These are phyloP conservation scores for Malurus melanocephalus DNA, from an alignment of 2,113 vertebrate genomes.

Conservation along the genomic window DNA sequence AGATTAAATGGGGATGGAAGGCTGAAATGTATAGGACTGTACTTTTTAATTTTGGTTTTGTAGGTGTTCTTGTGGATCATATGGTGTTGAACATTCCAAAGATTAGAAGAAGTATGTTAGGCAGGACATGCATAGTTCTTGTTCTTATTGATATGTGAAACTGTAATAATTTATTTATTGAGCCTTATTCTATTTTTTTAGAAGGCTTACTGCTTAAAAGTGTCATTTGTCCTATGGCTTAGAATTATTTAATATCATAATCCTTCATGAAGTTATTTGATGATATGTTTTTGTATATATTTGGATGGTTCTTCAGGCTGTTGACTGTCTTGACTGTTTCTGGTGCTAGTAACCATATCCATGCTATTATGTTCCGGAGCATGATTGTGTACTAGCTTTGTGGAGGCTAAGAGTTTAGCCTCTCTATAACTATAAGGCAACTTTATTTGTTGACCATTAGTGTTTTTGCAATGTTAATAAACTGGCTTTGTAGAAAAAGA, in stretches of 20 bases:
- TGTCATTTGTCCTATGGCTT: neutral
- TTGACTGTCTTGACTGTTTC: neutral
- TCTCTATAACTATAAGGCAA: fast-evolving
- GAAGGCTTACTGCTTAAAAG: neutral
- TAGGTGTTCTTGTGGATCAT: neutral
- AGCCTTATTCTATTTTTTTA: neutral
- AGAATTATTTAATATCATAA: neutral
- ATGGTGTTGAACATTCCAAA: neutral
- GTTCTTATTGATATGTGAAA: neutral
- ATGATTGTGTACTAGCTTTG: neutral
- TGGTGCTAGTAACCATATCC: neutral
- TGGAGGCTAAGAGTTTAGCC: neutral
- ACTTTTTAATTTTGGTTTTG: neutral
- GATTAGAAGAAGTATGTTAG: neutral
- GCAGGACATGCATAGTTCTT: neutral
- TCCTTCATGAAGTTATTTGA: neutral
- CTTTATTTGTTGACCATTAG: neutral
- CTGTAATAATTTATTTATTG: neutral
- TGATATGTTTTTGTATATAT: neutral
- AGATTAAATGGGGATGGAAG: neutral
- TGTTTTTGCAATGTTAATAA: neutral
- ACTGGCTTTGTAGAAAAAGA: neutral
- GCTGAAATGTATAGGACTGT: too few relatives aligned
- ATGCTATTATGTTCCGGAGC: neutral
- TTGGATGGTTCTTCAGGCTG: neutral